phyloP scores from a whole-genome alignment of 2,113 vertebrate genomes.

The Cyanocitta stelleri region DNA sequence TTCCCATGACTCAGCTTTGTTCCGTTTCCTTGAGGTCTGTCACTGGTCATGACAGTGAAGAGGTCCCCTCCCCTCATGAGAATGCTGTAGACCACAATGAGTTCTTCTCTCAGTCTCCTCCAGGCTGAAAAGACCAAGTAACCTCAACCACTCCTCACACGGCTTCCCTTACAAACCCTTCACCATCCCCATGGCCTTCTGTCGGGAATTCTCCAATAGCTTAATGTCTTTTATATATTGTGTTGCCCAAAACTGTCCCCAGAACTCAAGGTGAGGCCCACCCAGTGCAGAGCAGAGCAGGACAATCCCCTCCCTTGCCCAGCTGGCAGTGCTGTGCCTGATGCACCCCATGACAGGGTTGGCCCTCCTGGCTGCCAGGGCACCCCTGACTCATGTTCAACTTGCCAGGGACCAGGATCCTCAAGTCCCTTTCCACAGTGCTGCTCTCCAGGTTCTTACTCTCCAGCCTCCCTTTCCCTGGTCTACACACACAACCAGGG shows the following conservation, averaged over 20 bases:
- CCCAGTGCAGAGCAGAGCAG: rapidly evolving
- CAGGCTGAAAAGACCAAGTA: neutral
- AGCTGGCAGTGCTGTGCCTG: rapidly evolving
- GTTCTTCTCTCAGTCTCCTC: neutral
- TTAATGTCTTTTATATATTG: neutral
- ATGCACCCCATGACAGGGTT: rapidly evolving
- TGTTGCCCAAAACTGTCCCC: neutral
- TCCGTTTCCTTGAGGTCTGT: neutral
- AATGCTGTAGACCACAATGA: neutral
- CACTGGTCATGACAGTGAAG: neutral
- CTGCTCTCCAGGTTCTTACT: neutral
- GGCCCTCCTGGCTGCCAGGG: neutral
- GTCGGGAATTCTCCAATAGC: neutral
- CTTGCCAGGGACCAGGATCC: neutral
- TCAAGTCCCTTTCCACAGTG: neutral
- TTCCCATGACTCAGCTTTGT: neutral
- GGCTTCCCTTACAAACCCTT: neutral
- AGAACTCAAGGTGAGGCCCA: rapidly evolving
- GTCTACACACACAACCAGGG: neutral
- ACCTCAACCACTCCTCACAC: neutral
- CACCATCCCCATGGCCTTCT: neutral
- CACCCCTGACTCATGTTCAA: neutral
- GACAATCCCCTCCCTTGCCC: neutral
- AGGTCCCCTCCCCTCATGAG: neutral
- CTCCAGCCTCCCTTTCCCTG: neutral